Percentiles rank a stretch among this genome's conserved stretches.
phyloP scores from a whole-genome alignment of 2,888 invertebrate genomes.

The Epistrophella euchroma region DNA sequence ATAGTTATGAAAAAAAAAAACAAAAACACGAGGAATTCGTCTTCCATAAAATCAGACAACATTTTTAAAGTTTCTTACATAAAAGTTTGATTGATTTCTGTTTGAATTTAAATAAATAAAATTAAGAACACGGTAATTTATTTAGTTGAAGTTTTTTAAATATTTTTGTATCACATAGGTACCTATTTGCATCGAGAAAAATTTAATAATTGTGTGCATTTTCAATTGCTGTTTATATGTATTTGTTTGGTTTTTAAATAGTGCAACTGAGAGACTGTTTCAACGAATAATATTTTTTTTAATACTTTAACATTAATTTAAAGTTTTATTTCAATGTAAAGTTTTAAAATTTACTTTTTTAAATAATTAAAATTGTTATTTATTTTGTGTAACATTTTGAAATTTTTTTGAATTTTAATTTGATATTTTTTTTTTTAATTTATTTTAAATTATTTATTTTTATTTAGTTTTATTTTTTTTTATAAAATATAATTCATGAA shows the following conservation, averaged over 20 bases:
- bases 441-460: no score
- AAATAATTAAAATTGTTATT: no score
- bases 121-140: not conserved
- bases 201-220: not conserved
- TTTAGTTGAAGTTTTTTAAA: constrained; percentile 3
- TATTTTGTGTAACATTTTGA: no score
- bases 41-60: constrained; percentile 54
- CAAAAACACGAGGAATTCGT: constrained; percentile 42
- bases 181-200: not conserved
- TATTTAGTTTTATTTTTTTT: no score
- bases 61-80: not conserved
- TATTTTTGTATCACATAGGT: not conserved
- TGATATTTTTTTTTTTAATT: no score
- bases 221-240: not conserved
- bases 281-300: constrained; percentile 9
- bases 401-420: no score
- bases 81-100: not conserved
- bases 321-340: no score
- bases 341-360: no score
- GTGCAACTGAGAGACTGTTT: constrained; percentile 66
- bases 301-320: not conserved
- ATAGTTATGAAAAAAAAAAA: not conserved
- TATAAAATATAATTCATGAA: no score
- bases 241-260: constrained; percentile 16
- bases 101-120: not conserved